These are phyloP conservation scores for Candidula unifasciata DNA, from an alignment of 2,888 invertebrate species.

Conservation along the genomic window DNA sequence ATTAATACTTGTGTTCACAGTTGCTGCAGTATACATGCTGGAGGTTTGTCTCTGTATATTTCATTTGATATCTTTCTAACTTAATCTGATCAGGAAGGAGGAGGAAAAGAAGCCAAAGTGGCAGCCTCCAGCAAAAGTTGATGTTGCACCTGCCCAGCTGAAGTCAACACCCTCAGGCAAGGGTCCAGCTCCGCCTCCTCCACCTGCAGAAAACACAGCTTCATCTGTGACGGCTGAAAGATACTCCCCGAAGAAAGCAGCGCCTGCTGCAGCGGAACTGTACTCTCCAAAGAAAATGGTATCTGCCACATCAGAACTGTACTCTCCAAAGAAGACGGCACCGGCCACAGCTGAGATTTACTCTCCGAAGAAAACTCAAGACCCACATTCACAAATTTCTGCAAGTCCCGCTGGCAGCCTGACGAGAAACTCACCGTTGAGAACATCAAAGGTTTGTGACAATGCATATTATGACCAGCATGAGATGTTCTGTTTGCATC, in stretches of 20 bases:
- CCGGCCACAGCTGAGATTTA: constrained; percentile 35
- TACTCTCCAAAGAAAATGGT: constrained; percentile 48
- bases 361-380: constrained; percentile 46
- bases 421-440: constrained; percentile 53
- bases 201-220: constrained; percentile 42
- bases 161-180: constrained; percentile 55
- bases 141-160: not conserved
- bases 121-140: constrained; percentile 66
- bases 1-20: too few species aligned
- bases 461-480: constrained; percentile 14
- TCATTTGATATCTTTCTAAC: too few species aligned
- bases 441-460: constrained; percentile 40
- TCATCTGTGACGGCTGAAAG: constrained; percentile 46
- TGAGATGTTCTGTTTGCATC: not conserved
- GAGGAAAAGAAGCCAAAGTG: constrained; percentile 72
- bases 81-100: constrained; percentile 60
- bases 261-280: constrained; percentile 9
- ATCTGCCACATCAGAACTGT: constrained; percentile 11
- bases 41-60: too few species aligned
- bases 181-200: constrained; percentile 55
- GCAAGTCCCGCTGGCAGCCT: constrained; percentile 52
- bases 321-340: constrained; percentile 48
- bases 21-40: too few species aligned
- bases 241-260: constrained; percentile 49
- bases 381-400: not conserved